phyloP scores from a whole-genome alignment of 2,113 vertebrate genomes.

The Hippocampus abdominalis region DNA sequence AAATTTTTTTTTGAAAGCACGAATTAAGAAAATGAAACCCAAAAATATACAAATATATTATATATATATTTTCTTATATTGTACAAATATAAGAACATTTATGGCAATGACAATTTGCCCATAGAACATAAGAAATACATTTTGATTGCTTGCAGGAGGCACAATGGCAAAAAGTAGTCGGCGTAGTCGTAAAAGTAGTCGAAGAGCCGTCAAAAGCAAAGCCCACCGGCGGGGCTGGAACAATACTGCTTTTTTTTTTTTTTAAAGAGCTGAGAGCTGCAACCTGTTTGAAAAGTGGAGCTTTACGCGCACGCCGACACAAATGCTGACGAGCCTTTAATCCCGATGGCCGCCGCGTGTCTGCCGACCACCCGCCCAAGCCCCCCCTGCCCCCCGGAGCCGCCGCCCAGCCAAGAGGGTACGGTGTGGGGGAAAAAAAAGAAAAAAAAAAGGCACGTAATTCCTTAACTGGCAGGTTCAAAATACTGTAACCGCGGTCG shows the following conservation, averaged over 20 bases:
- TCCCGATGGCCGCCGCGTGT: slow-evolving; percentile 51
- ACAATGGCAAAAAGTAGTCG: neutral
- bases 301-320: slow-evolving; percentile 52
- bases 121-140: neutral
- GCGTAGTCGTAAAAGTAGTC: neutral
- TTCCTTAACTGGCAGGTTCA: slow-evolving; percentile 1
- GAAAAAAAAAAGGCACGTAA: neutral
- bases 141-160: neutral
- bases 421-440: neutral
- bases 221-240: slow-evolving; percentile 42
- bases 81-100: neutral
- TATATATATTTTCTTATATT: too few species aligned
- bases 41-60: too few species aligned
- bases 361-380: slow-evolving; percentile 6
- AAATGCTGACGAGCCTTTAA: slow-evolving; percentile 70
- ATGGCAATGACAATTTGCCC: neutral
- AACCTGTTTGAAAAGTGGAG: slow-evolving; percentile 74
- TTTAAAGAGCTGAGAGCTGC: slow-evolving; percentile 74
- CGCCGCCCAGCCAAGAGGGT: slow-evolving; percentile 26
- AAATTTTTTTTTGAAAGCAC: too few species aligned
- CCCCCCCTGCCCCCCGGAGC: slow-evolving; percentile 24
- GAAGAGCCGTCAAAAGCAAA: neutral
- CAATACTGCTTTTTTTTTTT: slow-evolving; percentile 67
- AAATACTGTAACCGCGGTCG: neutral
- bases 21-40: too few species aligned